phyloP scores from a whole-genome alignment of 2,888 invertebrate genomes.

The Molorchus minor region DNA sequence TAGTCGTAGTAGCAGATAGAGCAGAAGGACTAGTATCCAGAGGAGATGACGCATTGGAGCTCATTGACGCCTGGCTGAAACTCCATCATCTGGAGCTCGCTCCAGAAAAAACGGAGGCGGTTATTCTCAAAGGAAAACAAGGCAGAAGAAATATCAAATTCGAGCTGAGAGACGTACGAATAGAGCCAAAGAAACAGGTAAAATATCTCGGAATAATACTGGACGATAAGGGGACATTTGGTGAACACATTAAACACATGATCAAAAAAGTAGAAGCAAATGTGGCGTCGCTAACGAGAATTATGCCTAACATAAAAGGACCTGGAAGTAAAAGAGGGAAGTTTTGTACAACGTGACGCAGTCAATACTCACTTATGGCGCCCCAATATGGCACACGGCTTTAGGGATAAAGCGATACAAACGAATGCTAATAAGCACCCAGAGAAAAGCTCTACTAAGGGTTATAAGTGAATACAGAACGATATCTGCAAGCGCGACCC shows the following conservation, averaged over 20 bases:
- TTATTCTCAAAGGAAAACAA: slow-evolving; percentile 2
- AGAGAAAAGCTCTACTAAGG: neutral
- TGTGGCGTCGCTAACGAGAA: slow-evolving; percentile 4
- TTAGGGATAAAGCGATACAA: neutral
- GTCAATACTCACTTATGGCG: neutral
- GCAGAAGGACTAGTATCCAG: slow-evolving; percentile 2
- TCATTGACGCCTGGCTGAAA: neutral
- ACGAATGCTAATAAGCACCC: neutral
- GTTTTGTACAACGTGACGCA: neutral
- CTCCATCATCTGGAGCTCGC: neutral
- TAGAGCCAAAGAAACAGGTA: neutral
- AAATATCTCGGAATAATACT: neutral
- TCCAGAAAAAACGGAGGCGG: neutral
- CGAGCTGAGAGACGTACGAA: neutral
- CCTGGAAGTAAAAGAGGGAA: neutral
- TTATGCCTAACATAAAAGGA: slow-evolving; percentile 7
- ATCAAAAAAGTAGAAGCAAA: neutral
- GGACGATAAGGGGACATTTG: neutral
- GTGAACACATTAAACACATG: neutral
- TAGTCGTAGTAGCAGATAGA: neutral
- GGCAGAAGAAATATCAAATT: neutral
- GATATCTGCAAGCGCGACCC: neutral
- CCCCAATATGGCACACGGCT: neutral
- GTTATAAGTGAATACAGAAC: neutral
- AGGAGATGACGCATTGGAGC: neutral